Evolutionary conservation across 2,113 vertebrate species (phyloP).

Genomic region (Phylloscopus trochilus): DNA sequence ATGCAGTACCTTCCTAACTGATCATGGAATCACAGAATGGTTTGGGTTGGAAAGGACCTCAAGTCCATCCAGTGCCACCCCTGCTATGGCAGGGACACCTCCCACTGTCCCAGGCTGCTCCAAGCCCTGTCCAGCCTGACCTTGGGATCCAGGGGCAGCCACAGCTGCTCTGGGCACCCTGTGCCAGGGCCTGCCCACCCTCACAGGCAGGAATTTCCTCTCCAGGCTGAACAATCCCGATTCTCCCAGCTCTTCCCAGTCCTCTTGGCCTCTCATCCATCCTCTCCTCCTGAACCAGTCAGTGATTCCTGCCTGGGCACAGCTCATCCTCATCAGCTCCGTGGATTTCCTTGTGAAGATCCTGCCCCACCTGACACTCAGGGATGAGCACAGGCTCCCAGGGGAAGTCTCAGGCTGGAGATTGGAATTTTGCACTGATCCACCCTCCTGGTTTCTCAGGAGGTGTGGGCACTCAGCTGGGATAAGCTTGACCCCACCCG

Average conservation of each 20-base stretch:
- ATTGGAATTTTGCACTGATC: background rate
- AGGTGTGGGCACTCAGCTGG: background rate
- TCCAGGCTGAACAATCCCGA: background rate
- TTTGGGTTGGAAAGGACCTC: background rate
- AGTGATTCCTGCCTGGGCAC: background rate
- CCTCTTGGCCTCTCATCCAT: background rate
- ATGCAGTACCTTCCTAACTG: background rate
- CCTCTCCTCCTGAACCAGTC: background rate
- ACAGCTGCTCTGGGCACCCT: background rate
- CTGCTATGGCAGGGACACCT: background rate
- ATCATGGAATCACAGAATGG: background rate
- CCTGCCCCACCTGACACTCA: background rate
- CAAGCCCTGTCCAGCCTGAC: background rate
- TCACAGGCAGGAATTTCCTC: accelerated
- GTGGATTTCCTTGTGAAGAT: background rate
- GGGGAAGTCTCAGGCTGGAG: background rate
- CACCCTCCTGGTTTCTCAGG: background rate
- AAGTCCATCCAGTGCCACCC: accelerated
- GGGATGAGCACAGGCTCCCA: background rate
- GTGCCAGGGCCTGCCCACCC: too few relatives aligned
- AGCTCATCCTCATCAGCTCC: background rate
- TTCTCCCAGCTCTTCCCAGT: background rate
- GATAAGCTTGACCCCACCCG: background rate
- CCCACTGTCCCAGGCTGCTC: background rate
- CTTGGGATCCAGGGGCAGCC: background rate